Evolutionary conservation across 2,888 invertebrate genomes (phyloP).

Genomic region (Leptogaster cylindrica): DNA sequence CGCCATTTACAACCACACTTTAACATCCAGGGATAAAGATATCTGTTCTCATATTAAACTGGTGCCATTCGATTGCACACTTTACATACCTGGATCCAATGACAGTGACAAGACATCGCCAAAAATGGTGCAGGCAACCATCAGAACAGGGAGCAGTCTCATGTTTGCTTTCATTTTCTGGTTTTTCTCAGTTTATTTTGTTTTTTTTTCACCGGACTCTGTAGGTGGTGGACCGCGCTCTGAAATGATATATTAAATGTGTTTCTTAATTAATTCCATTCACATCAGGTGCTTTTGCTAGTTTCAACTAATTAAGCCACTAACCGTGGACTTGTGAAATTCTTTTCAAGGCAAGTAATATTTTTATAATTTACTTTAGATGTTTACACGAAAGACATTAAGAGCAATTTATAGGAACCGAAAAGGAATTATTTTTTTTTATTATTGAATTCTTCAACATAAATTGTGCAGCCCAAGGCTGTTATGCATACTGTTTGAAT

Average conservation of each 20-base stretch:
- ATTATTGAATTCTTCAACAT: too few relatives aligned
- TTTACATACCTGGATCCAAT: constrained; percentile 60
- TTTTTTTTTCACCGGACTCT: constrained; percentile 10
- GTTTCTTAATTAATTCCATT: constrained; percentile 6
- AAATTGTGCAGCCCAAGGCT: too few relatives aligned
- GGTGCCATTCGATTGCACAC: not conserved
- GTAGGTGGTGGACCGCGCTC: constrained; percentile 6
- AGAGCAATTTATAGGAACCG: too few relatives aligned
- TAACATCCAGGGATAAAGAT: constrained; percentile 3
- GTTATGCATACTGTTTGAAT: too few relatives aligned
- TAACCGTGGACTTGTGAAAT: too few relatives aligned
- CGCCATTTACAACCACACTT: not conserved
- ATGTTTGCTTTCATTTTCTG: constrained; percentile 48
- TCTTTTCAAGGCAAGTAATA: not conserved
- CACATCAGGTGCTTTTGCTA: not conserved
- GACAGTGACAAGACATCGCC: constrained; percentile 58
- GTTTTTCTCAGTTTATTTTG: constrained; percentile 7
- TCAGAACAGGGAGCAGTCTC: constrained; percentile 56
- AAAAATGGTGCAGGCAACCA: constrained; percentile 52
- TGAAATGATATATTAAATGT: constrained; percentile 10
- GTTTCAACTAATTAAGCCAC: constrained; percentile 6
- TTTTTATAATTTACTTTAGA: too few relatives aligned
- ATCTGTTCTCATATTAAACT: too few relatives aligned
- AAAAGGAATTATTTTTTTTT: too few relatives aligned
- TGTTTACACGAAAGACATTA: too few relatives aligned